Conservation (phyloP, 2,797 vertebrate genomes). For the Spea hammondii region DNA sequence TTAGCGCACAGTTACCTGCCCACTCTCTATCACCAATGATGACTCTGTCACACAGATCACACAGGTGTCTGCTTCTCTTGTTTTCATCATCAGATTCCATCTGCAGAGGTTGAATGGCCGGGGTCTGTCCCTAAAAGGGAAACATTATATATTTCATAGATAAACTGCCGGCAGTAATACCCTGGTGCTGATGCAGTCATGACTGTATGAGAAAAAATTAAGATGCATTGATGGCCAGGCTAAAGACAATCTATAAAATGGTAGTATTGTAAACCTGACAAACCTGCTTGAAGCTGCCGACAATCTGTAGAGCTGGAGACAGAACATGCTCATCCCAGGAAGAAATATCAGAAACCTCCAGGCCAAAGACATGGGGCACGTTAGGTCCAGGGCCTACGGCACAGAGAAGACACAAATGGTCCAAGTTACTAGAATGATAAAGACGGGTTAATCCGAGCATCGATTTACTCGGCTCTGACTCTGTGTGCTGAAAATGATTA, state of each 20-base stretch:
- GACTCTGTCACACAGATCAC: conserved; percentile 80
- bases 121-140: conserved; percentile 69
- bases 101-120: conserved; percentile 71
- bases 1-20: conserved; percentile 72
- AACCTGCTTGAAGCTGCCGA: conserved; percentile 88
- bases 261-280: background rate
- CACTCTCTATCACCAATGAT: conserved; percentile 93
- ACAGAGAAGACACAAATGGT: background rate
- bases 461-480: no score
- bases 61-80: conserved; percentile 76
- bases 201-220: no score
- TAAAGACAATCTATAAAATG: background rate
- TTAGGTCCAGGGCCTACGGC: conserved; percentile 78
- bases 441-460: no score
- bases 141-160: no score
- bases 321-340: conserved; percentile 86
- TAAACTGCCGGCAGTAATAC: no score
- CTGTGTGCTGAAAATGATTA: no score
- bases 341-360: conserved; percentile 85
- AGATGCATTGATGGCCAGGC: background rate
- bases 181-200: no score
- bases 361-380: conserved; percentile 80
- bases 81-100: conserved; percentile 65
- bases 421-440: background rate
- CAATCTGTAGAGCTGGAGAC: conserved; percentile 83